Conservation (phyloP, 2,888 invertebrate species). For the Germaria angustata region DNA sequence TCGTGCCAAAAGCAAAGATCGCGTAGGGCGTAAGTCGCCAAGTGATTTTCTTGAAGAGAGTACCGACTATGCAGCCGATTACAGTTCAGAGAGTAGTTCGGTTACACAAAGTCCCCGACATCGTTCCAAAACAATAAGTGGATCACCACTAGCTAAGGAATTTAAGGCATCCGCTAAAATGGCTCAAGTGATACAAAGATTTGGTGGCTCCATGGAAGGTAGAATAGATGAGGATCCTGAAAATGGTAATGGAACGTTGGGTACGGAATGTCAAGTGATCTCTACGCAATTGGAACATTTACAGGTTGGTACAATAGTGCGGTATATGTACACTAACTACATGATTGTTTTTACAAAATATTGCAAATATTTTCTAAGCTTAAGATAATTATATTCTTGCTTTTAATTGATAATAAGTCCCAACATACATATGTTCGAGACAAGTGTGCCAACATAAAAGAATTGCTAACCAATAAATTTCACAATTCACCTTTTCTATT, state of each 20-base stretch:
- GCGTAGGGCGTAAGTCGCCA: slow-evolving; percentile 82
- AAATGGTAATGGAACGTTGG: slow-evolving; percentile 61
- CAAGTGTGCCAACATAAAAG: no score
- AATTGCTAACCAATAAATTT: no score
- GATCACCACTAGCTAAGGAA: slow-evolving; percentile 79
- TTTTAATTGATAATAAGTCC: no score
- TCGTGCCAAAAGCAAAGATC: slow-evolving; percentile 86
- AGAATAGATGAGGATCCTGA: slow-evolving; percentile 77
- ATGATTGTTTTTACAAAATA: no score
- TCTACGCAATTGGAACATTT: slow-evolving; percentile 74
- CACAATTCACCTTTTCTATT: no score
- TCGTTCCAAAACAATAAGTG: slow-evolving; percentile 82
- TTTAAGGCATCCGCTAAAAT: slow-evolving; percentile 76
- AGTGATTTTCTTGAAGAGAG: slow-evolving; percentile 83
- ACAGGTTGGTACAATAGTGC: slow-evolving; percentile 68
- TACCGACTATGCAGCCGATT: slow-evolving; percentile 89
- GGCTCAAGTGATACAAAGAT: slow-evolving; percentile 75
- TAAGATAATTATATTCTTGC: no score
- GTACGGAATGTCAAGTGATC: slow-evolving; percentile 50
- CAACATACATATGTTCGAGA: no score
- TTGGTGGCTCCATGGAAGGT: slow-evolving; percentile 78
- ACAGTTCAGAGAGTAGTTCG: slow-evolving; percentile 87
- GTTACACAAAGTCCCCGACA: slow-evolving; percentile 90
- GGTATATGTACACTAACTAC: no score
- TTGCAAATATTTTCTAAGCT: no score